Base-by-base conservation (phyloP, 2,113 vertebrate species). In the Etia nguti region DNA sequence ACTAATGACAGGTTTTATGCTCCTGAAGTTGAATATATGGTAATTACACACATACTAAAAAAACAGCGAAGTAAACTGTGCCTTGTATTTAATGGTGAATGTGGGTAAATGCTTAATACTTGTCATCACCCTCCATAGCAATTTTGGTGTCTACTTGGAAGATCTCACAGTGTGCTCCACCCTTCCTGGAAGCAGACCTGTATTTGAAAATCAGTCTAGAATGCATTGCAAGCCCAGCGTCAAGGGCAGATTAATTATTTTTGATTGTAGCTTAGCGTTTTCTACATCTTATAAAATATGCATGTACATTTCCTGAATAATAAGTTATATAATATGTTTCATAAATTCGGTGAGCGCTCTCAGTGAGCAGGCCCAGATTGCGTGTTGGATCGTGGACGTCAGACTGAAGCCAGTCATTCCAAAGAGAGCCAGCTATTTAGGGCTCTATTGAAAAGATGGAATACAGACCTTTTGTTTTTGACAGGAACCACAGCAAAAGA, bases 401-500 rank as follows among this genome's bases (percentile, higher is more conserved):
- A 75, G 11, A 88, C 57, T 18, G 82, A 86, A 83, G 59, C 11
- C 50, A 46, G 46, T 89, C 54, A 9, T 87, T 90, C 34, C 31
- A 54, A 43, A 46, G 10, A 55, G 43, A 43, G 36, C 46, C 6
- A 9, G 68, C 55, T 59, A 88, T 92, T 84, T 88, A 38, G 59
- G 36, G 62, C 50, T 31, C 20, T 31, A 36, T 48, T 79, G 68
- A 81, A 65, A 73, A 65, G 41, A 81, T 85, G 62, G 57, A 87
- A 90, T 83, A 90, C 43, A 29, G 82, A 60, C 65, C 57, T 92
- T 88, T 94, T 90, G 82, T 92, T 88, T 88, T 81, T 89, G 22
- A 89, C 81, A 83, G 84, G 89, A 92, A 87, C 92, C 83, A 91
- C 90, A 95, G 92, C 91, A 94, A 93, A 94, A 93, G 85, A 62